These are phyloP conservation scores for Palythoa grandis DNA, from an alignment of 92 coral and sea anemone species.

Conservation along the genomic window DNA sequence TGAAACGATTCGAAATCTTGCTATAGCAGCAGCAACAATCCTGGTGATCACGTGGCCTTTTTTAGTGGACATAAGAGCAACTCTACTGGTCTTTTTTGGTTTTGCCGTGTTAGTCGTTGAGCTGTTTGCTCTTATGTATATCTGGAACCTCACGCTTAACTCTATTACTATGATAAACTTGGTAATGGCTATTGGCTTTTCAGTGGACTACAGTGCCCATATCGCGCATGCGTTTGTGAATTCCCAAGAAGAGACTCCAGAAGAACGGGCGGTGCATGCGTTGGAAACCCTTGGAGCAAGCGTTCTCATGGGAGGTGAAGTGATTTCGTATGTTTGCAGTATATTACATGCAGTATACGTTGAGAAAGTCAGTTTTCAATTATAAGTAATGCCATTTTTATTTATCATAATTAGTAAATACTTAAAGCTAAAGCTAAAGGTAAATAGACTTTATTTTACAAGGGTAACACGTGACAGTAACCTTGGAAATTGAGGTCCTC, in stretches of 20 bases:
- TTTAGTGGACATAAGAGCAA: slow-evolving; percentile 53
- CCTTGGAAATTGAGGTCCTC: no score
- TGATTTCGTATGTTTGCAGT: not conserved
- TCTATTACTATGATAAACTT: slow-evolving; percentile 64
- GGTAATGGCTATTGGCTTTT: slow-evolving; percentile 75
- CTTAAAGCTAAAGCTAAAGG: no score
- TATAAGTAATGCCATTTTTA: no score
- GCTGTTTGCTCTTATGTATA: slow-evolving; percentile 71
- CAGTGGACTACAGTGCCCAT: slow-evolving; percentile 80
- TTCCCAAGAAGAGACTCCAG: slow-evolving; percentile 55
- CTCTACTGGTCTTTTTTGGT: slow-evolving; percentile 54
- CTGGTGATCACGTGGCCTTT: slow-evolving; percentile 64
- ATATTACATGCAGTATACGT: no score
- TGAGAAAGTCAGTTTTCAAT: no score
- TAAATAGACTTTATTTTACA: no score
- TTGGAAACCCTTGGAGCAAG: slow-evolving; percentile 72
- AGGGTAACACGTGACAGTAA: no score
- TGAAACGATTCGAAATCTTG: slow-evolving; percentile 64
- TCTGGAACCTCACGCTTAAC: slow-evolving; percentile 73
- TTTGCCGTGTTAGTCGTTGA: slow-evolving; percentile 66
- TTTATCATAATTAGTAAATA: no score
- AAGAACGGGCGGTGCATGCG: slow-evolving; percentile 66
- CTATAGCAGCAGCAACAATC: slow-evolving; percentile 67
- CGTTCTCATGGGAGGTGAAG: slow-evolving; percentile 79
- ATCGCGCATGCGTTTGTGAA: slow-evolving; percentile 79